phyloP scores from a whole-genome alignment of 2,888 invertebrate genomes.

The Cephus pygmeus region DNA sequence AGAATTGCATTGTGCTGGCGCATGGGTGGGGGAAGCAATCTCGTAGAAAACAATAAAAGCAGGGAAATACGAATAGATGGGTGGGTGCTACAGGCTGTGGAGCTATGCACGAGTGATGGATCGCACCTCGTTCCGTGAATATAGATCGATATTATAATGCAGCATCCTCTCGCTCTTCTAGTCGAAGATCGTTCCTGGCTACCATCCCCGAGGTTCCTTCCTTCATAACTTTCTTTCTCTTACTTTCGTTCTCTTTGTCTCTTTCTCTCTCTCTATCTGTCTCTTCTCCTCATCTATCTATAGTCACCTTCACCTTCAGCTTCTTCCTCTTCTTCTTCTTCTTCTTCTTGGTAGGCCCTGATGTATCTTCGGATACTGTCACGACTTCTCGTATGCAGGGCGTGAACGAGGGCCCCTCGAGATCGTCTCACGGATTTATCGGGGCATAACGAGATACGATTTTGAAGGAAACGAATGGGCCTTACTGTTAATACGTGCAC shows the following conservation, averaged over 20 bases:
- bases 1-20: constrained; percentile 25
- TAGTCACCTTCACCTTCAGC: constrained; percentile 16
- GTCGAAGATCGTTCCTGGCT: not conserved
- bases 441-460: constrained; percentile 9
- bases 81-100: constrained; percentile 8
- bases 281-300: constrained; percentile 13
- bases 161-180: constrained; percentile 10
- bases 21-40: constrained; percentile 41
- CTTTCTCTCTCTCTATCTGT: not conserved
- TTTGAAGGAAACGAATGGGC: not conserved
- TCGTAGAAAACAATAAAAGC: constrained; percentile 44
- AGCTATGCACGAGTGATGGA: constrained; percentile 44
- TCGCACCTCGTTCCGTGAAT: constrained; percentile 46
- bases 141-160: constrained; percentile 48
- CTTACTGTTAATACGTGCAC: not conserved
- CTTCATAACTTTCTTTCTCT: not conserved
- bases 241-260: not conserved
- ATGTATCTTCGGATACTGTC: constrained; percentile 47
- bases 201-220: not conserved
- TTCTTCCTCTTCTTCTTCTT: not conserved
- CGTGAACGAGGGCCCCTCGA: constrained; percentile 39
- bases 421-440: constrained; percentile 18
- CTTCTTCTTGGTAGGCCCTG: constrained; percentile 24
- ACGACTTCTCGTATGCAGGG: constrained; percentile 35
- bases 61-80: constrained; percentile 26